Evolutionary conservation across 2,888 invertebrate species (phyloP).

Genomic region (Cheilosia urbana): DNA sequence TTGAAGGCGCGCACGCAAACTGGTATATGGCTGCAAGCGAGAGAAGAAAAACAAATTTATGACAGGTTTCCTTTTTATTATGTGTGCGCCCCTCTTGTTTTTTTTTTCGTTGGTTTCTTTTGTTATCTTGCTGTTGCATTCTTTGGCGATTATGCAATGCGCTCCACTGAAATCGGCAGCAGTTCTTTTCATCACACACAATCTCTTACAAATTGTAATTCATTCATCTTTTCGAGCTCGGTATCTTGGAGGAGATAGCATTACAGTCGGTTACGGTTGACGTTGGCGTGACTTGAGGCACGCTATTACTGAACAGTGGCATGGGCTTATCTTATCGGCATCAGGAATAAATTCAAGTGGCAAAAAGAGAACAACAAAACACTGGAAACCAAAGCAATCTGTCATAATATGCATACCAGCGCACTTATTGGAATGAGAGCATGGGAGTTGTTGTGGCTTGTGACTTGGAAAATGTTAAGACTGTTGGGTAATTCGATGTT

Average conservation of each 20-base stretch:
- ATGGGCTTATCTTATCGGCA: slow-evolving; percentile 66
- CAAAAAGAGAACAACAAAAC: background rate
- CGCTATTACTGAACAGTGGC: slow-evolving; percentile 63
- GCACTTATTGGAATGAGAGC: slow-evolving; percentile 63
- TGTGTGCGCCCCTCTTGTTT: slow-evolving; percentile 24
- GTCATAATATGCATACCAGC: slow-evolving; percentile 73
- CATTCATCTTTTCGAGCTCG: slow-evolving; percentile 56
- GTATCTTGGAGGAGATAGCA: slow-evolving; percentile 44
- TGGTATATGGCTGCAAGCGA: slow-evolving; percentile 52
- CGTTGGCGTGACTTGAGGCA: slow-evolving; percentile 62
- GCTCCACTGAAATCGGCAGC: slow-evolving; percentile 16
- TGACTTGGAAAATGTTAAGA: slow-evolving; percentile 20
- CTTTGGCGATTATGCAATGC: slow-evolving; percentile 63
- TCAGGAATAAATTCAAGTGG: slow-evolving; percentile 66
- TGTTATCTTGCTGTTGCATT: slow-evolving; percentile 65
- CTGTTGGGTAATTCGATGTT: slow-evolving; percentile 48
- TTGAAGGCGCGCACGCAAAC: slow-evolving; percentile 43
- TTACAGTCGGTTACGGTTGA: slow-evolving; percentile 26
- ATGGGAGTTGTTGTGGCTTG: slow-evolving; percentile 51
- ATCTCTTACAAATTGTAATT: slow-evolving; percentile 56
- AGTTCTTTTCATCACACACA: slow-evolving; percentile 62
- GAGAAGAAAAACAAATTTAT: slow-evolving; percentile 37
- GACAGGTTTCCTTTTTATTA: slow-evolving; percentile 52
- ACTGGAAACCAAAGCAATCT: slow-evolving; percentile 60
- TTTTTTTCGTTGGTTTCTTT: slow-evolving; percentile 29